Evolutionary conservation across 2,113 vertebrate genomes (phyloP).

Genomic region (Corythoichthys haematopterus): DNA sequence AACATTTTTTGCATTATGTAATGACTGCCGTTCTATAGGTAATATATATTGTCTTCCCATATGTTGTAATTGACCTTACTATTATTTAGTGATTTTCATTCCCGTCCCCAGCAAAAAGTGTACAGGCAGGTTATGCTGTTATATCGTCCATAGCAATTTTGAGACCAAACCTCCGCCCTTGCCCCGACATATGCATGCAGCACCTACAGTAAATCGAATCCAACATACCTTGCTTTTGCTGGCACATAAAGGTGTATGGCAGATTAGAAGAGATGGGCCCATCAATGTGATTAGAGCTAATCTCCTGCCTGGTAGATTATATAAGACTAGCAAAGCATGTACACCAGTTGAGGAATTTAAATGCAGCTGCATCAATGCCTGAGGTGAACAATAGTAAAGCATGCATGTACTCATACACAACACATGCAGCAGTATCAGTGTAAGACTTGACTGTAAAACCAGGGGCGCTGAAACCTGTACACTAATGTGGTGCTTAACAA

Average conservation of each 20-base stretch:
- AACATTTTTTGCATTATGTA: too few relatives aligned
- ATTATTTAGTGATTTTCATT: too few relatives aligned
- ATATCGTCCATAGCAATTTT: too few relatives aligned
- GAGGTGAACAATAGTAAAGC: slow-evolving; percentile 15
- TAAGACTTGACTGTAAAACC: background rate
- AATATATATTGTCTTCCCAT: too few relatives aligned
- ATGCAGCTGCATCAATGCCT: slow-evolving; percentile 29
- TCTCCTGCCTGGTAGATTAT: slow-evolving; percentile 55
- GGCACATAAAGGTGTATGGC: background rate
- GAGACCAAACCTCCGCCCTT: background rate
- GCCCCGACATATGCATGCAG: background rate
- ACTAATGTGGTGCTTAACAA: too few relatives aligned
- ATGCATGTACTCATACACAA: slow-evolving; percentile 13
- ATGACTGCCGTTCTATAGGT: too few relatives aligned
- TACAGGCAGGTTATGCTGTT: too few relatives aligned
- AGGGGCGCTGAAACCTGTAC: background rate
- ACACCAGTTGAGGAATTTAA: slow-evolving; percentile 29
- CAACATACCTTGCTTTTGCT: background rate
- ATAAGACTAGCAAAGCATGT: slow-evolving; percentile 49
- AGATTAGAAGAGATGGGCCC: slow-evolving; percentile 20
- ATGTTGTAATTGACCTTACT: too few relatives aligned
- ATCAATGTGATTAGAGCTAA: slow-evolving; percentile 62
- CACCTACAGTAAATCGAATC: background rate
- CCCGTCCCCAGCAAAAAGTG: too few relatives aligned
- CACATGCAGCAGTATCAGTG: background rate